A percentile compares a stretch with the other conserved stretches of the same genome.
phyloP scores from a whole-genome alignment of 2,797 vertebrate species.

The Mallotus villosus region DNA sequence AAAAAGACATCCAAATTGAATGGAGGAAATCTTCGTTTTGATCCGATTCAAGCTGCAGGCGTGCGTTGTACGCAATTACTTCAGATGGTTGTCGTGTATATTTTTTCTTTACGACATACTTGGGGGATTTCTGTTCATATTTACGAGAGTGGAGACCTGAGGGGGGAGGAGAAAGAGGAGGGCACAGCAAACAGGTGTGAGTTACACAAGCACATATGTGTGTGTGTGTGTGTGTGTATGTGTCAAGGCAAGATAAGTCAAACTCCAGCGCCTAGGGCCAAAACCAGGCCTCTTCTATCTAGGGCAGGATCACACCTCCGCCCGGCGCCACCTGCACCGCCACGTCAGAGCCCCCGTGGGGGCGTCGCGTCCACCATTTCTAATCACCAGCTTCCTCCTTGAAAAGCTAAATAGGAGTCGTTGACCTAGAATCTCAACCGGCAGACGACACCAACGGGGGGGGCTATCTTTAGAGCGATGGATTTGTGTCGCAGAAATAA shows the following conservation, averaged over 20 bases:
- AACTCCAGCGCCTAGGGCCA: neutral
- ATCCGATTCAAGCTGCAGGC: neutral
- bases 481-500: too few species aligned
- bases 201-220: neutral
- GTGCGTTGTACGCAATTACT: neutral
- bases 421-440: neutral
- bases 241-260: neutral
- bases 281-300: neutral
- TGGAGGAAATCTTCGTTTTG: neutral
- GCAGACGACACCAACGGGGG: too few species aligned
- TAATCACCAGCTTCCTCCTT: neutral
- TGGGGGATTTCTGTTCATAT: neutral
- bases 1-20: too few species aligned
- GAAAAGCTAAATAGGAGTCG: neutral
- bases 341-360: neutral
- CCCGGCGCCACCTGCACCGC: constrained; percentile 19
- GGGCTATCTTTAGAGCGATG: neutral
- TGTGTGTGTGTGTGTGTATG: neutral
- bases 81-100: neutral
- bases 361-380: neutral
- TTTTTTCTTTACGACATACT: neutral
- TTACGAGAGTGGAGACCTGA: neutral
- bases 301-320: neutral
- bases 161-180: neutral
- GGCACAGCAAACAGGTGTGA: neutral